Percentiles rank a stretch among this genome's conserved stretches.
Evolutionary conservation across 2,888 invertebrate genomes (phyloP).

Genomic region (Metallyticus violacea): DNA sequence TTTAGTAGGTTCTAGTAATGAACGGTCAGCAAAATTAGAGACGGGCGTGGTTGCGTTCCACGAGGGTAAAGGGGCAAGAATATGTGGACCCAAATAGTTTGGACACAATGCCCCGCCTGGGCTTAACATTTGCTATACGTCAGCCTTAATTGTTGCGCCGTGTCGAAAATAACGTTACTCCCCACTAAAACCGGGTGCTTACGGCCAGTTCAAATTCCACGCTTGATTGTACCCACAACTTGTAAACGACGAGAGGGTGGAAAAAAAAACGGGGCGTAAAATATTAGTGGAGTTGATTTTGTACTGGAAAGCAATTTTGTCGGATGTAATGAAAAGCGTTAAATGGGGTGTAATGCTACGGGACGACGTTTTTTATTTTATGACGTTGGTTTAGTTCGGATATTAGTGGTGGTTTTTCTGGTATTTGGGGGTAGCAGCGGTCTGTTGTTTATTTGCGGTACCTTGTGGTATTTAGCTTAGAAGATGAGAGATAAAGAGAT

Average conservation of each 20-base stretch:
- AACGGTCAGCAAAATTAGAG: background rate
- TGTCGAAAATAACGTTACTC: background rate
- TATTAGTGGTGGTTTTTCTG: background rate
- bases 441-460: background rate
- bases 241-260: background rate
- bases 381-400: background rate
- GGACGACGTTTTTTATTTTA: background rate
- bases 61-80: too few relatives aligned
- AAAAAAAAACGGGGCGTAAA: background rate
- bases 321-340: background rate
- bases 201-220: background rate
- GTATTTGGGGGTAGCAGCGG: background rate
- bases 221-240: background rate
- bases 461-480: too few relatives aligned
- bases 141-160: background rate
- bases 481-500: too few relatives aligned
- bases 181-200: background rate
- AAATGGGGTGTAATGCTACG: background rate
- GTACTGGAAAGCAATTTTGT: background rate
- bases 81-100: background rate
- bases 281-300: background rate
- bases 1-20: too few relatives aligned
- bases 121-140: background rate
- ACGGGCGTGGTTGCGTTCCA: background rate
- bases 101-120: background rate